A percentile compares a stretch with the other conserved stretches of the same genome.
Conservation (phyloP, 2,888 invertebrate species). For the Agonopterix heracliana region DNA sequence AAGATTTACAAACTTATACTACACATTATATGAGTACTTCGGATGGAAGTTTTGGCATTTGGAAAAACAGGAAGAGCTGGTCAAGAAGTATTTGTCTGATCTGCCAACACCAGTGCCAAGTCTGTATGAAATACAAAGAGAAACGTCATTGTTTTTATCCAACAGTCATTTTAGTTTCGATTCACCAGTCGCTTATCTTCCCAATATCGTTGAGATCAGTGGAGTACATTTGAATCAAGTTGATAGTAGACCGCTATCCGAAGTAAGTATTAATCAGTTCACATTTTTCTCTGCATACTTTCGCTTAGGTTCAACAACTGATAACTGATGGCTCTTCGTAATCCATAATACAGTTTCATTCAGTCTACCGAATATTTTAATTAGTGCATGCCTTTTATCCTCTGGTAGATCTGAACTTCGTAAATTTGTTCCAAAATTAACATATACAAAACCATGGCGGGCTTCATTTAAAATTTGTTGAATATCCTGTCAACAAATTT, state of each 20-base stretch:
- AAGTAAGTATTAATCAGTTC: neutral
- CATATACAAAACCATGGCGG: constrained; percentile 53
- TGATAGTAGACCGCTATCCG: neutral
- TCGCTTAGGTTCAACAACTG: too few species aligned
- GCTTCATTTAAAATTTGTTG: constrained; percentile 51
- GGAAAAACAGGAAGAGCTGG: neutral
- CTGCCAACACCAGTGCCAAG: constrained; percentile 24
- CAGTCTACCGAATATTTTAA: constrained; percentile 25
- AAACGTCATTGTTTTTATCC: constrained; percentile 35
- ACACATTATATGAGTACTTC: neutral
- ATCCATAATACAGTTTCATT: constrained; percentile 76
- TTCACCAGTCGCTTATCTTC: constrained; percentile 42
- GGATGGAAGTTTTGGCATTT: neutral
- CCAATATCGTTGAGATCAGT: constrained; percentile 60
- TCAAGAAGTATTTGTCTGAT: neutral
- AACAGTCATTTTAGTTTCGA: constrained; percentile 48
- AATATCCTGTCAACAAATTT: constrained; percentile 27
- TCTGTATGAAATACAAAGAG: constrained; percentile 24
- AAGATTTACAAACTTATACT: neutral
- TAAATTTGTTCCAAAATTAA: constrained; percentile 66
- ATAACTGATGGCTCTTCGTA: too few species aligned
- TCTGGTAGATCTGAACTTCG: constrained; percentile 49
- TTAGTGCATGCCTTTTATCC: constrained; percentile 9
- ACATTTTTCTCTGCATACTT: neutral
- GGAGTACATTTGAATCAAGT: constrained; percentile 44